phyloP scores from a whole-genome alignment of 1,140 invertebrate species.

The Holcopasites calliopsidis region DNA sequence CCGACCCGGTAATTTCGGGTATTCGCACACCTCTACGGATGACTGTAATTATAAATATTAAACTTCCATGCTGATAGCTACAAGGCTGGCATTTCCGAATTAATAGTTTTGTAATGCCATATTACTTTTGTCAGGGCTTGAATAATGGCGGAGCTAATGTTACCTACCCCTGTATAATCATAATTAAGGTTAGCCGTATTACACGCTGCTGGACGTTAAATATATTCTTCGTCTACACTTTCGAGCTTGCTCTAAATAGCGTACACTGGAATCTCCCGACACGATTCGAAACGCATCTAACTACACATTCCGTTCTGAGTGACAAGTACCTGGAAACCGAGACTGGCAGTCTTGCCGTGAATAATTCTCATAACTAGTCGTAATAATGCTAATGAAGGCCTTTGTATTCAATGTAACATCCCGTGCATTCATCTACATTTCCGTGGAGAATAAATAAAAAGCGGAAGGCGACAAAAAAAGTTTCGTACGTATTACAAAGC shows the following conservation, averaged over 20 bases:
- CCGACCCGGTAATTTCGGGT: too few relatives aligned
- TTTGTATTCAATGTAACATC: neutral
- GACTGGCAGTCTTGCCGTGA: constrained; percentile 33
- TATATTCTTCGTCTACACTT: constrained; percentile 48
- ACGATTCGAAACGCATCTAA: constrained; percentile 58
- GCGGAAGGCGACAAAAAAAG: neutral
- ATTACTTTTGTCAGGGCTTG: constrained; percentile 1
- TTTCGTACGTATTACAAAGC: neutral
- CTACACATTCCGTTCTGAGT: constrained; percentile 59
- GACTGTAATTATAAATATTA: neutral
- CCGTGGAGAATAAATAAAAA: neutral
- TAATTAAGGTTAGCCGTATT: constrained; percentile 47
- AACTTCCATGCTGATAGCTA: neutral
- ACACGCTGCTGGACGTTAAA: constrained; percentile 39
- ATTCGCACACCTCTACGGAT: too few relatives aligned
- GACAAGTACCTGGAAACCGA: constrained; percentile 59
- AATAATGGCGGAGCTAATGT: neutral
- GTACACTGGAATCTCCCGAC: constrained; percentile 49
- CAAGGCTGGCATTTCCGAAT: neutral
- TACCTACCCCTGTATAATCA: constrained; percentile 1
- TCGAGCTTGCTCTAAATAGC: constrained; percentile 61
- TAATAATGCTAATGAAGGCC: constrained; percentile 32
- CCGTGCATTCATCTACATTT: neutral
- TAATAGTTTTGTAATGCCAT: neutral
- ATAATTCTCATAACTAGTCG: constrained; percentile 39